Evolutionary conservation across 2,888 invertebrate genomes (phyloP).

Genomic region (Catocala fraxini): DNA sequence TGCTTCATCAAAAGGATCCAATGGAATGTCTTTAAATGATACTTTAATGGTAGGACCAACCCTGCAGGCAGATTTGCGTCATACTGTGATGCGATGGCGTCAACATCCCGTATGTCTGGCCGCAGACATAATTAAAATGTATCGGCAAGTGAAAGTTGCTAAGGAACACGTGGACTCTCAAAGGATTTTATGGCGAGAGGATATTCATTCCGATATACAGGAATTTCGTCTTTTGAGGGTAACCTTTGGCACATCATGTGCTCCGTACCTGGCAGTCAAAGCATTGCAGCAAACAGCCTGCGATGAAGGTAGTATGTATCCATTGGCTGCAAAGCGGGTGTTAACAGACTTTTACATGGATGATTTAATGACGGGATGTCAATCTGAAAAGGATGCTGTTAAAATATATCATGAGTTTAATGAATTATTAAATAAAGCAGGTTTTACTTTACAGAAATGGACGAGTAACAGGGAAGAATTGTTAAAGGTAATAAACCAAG

Average conservation of each 20-base stretch:
- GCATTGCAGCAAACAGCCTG: constrained; percentile 11
- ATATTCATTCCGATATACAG: constrained; percentile 13
- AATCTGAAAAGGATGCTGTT: no score
- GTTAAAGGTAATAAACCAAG: no score
- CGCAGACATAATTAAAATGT: constrained; percentile 53
- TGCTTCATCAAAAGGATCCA: constrained; percentile 18
- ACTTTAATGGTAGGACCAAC: constrained; percentile 43
- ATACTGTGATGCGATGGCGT: constrained; percentile 47
- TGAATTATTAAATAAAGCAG: no score
- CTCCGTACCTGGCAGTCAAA: constrained; percentile 24
- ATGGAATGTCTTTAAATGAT: constrained; percentile 42
- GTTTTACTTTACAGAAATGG: no score
- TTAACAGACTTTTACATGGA: no score
- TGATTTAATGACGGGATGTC: no score
- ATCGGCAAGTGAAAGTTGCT: constrained; percentile 33
- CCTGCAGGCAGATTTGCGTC: constrained; percentile 43
- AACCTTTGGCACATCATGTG: constrained; percentile 36
- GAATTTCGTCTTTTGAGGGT: constrained; percentile 27
- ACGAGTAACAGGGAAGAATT: no score
- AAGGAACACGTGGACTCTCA: constrained; percentile 23
- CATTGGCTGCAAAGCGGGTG: no score
- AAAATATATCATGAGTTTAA: no score
- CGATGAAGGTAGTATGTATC: constrained; percentile 16
- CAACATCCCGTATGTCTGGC: constrained; percentile 41
- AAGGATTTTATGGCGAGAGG: constrained; percentile 18